Conservation (phyloP, 2,113 vertebrate genomes). For the Progne subis region DNA sequence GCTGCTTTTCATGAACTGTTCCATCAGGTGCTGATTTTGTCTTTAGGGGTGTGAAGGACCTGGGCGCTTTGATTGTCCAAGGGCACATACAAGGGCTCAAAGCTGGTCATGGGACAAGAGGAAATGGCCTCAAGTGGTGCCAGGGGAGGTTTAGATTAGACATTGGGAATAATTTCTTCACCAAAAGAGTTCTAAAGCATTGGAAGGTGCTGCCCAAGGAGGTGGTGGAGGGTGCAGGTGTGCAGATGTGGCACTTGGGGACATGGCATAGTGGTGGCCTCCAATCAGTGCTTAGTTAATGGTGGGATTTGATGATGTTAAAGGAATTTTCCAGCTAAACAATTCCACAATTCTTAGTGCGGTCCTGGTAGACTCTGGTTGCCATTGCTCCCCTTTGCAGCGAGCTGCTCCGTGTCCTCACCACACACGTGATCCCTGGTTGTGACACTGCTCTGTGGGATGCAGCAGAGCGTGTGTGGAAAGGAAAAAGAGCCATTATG, state of each 20-base stretch:
- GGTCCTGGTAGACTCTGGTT: neutral
- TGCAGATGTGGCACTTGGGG: neutral
- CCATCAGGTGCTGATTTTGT: neutral
- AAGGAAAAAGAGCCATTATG: neutral
- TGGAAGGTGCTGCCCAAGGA: neutral
- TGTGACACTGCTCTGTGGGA: fast-evolving
- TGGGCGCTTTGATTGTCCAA: fast-evolving
- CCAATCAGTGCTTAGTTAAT: neutral
- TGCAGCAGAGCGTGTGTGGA: neutral
- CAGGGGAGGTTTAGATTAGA: neutral
- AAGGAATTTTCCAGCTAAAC: neutral
- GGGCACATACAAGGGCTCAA: neutral
- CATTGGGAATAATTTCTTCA: neutral
- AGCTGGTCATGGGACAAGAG: neutral
- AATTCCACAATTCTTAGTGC: neutral
- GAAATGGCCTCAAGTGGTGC: neutral
- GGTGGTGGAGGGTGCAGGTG: too few species aligned
- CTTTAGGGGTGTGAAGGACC: neutral
- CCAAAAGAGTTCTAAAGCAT: neutral
- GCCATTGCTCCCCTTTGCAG: neutral
- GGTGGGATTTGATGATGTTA: neutral
- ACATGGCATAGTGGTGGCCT: neutral
- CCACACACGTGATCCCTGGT: fast-evolving
- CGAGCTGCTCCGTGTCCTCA: fast-evolving
- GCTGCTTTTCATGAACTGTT: neutral